A percentile compares a stretch with the other conserved stretches of the same genome.
phyloP scores from a whole-genome alignment of 2,888 invertebrate genomes.

The Salpingus planirostris region DNA sequence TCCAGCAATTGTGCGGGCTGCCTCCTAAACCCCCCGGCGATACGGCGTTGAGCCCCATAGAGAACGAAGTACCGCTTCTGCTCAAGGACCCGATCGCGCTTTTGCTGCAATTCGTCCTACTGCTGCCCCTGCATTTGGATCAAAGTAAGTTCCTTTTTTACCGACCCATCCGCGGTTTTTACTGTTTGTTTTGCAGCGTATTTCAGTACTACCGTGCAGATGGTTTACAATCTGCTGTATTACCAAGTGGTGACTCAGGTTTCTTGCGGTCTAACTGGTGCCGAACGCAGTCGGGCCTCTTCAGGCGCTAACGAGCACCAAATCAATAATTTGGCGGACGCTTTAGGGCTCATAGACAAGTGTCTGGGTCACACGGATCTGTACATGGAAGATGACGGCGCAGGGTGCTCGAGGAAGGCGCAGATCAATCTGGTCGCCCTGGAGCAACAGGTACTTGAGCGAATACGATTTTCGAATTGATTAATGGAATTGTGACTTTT shows the following conservation, averaged over 20 bases:
- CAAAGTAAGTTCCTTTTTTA: slow-evolving; percentile 79
- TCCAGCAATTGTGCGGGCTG: slow-evolving; percentile 46
- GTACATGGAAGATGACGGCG: slow-evolving; percentile 51
- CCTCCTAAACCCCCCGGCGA: slow-evolving; percentile 30
- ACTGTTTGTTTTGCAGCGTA: too few relatives aligned
- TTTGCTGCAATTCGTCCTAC: slow-evolving; percentile 76
- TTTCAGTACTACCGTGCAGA: slow-evolving; percentile 78
- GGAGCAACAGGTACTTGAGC: slow-evolving; percentile 43
- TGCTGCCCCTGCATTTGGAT: slow-evolving; percentile 78
- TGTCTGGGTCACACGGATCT: slow-evolving; percentile 49
- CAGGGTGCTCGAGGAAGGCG: slow-evolving; percentile 16
- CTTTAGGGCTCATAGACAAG: slow-evolving; percentile 42
- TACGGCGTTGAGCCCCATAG: slow-evolving; percentile 39
- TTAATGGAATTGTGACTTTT: slow-evolving; percentile 37
- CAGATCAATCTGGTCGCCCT: slow-evolving; percentile 38
- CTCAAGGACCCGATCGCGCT: slow-evolving; percentile 80
- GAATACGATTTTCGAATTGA: slow-evolving; percentile 20
- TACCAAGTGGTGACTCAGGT: slow-evolving; percentile 82
- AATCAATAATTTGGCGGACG: slow-evolving; percentile 37
- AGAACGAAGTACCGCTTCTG: slow-evolving; percentile 69
- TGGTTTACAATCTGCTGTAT: slow-evolving; percentile 80
- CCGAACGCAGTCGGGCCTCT: slow-evolving; percentile 48
- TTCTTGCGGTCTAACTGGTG: slow-evolving; percentile 57
- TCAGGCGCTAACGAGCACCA: slow-evolving; percentile 22
- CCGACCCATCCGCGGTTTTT: too few relatives aligned